Base-by-base conservation (phyloP, 1,140 invertebrate species). In the Aphis craccivora region DNA sequence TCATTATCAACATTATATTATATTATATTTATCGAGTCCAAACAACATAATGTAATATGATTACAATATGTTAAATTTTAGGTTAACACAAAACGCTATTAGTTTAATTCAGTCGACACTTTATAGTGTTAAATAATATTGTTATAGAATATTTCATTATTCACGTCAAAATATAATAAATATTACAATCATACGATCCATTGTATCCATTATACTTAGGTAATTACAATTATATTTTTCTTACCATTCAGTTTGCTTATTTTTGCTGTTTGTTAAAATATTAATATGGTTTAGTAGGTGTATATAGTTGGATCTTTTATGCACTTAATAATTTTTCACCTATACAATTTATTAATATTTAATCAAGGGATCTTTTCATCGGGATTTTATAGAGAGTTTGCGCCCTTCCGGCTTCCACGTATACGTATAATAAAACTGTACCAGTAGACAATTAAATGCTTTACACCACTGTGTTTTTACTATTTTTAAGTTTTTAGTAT, bases 11-110 rank as follows among this genome's bases (percentile, higher is more conserved):
- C 60, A 76, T 76, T 35, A 76, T n/a, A n/a, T 76, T 35, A 76
- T n/a, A n/a, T 76, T 76, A 76, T 76, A 76, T 76, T 76, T 76
- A 76, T 76, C 60, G 60, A n/a, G 30, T 76, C n/a, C 30, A n/a
- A 76, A 76, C 30, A 76, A 76, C 60, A 76, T n/a, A 76, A 76
- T 76, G 2, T 67, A 67, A 67, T 67, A 25, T 67, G 60, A 67
- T 67, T 67, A 67, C 30, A 51, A 51, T 51, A 76, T 76, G 60
- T n/a, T 76, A 76, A n/a, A n/a, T 76, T 76, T 76, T n/a, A n/a
- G 14, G 30, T 76, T 76, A n/a, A 76, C 14, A n/a, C 60, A 76
- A 76, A 76, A 76, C n/a, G 60, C 60, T 76, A 76, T 76, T 76
- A 76, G 60, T n/a, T 76, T n/a, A 76, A 76, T 76, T 18, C 14